phyloP scores from a whole-genome alignment of 2,888 invertebrate species.

The Timema podura region DNA sequence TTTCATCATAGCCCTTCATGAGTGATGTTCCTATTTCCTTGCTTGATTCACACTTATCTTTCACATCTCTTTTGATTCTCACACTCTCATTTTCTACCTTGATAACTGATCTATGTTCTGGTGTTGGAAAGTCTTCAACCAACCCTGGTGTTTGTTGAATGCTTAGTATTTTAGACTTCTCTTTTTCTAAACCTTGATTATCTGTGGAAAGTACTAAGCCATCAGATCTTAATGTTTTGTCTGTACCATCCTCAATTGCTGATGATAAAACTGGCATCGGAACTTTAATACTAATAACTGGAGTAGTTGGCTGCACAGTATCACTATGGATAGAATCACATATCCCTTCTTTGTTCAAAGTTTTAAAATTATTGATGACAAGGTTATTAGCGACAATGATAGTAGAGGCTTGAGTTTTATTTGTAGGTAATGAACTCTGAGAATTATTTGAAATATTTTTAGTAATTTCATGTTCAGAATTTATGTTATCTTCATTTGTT shows the following conservation, averaged over 20 bases:
- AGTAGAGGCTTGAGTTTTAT: background rate
- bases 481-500: too few relatives aligned
- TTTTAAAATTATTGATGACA: slow-evolving; percentile 14
- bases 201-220: background rate
- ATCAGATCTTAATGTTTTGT: slow-evolving; percentile 2
- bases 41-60: background rate
- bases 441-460: too few relatives aligned
- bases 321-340: background rate
- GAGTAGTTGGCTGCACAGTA: background rate
- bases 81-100: slow-evolving; percentile 3
- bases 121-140: slow-evolving; percentile 2
- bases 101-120: background rate
- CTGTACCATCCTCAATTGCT: background rate
- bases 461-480: too few relatives aligned
- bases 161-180: background rate
- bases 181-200: slow-evolving; percentile 5
- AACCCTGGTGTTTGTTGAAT: background rate
- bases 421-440: too few relatives aligned
- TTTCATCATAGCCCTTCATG: background rate
- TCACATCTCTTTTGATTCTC: background rate
- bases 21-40: background rate
- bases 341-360: slow-evolving; percentile 11
- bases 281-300: slow-evolving; percentile 14
- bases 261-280: slow-evolving; percentile 5
- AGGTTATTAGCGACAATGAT: slow-evolving; percentile 13